Conservation (phyloP, 2,888 invertebrate species). For the Troides aeacus region DNA sequence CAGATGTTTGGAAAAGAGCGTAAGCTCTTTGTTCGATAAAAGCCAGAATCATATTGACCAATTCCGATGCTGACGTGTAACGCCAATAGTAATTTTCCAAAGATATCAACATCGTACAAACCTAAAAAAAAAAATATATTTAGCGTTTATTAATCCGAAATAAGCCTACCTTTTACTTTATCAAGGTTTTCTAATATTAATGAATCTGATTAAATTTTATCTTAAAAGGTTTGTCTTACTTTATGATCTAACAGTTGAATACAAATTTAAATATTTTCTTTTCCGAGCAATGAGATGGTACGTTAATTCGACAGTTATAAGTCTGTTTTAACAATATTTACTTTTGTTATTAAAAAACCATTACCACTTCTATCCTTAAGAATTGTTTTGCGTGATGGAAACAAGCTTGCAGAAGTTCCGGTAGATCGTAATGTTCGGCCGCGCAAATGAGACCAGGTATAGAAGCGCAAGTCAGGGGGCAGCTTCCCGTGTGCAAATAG, state of each 20-base stretch:
- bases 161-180: no score
- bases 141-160: no score
- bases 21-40: slow-evolving; percentile 93
- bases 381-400: slow-evolving; percentile 98
- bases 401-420: slow-evolving; percentile 94
- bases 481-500: slow-evolving; percentile 95
- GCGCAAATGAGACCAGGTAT: slow-evolving; percentile 96
- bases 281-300: not conserved
- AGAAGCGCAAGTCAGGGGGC: slow-evolving; percentile 93
- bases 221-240: not conserved
- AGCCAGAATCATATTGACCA: slow-evolving; percentile 96
- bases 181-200: not conserved
- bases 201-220: not conserved
- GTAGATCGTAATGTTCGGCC: slow-evolving; percentile 96
- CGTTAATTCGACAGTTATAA: no score
- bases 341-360: no score
- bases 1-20: slow-evolving; percentile 89
- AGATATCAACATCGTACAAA: slow-evolving; percentile 95
- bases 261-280: not conserved
- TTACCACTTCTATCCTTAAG: slow-evolving; percentile 92
- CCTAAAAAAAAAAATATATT: slow-evolving; percentile 60
- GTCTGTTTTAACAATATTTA: no score
- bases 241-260: not conserved
- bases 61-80: slow-evolving; percentile 94
- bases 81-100: slow-evolving; percentile 97